Percentiles rank a stretch among this genome's conserved stretches.
Conservation (phyloP, 2,113 vertebrate genomes). For the Brevimyrus niger region DNA sequence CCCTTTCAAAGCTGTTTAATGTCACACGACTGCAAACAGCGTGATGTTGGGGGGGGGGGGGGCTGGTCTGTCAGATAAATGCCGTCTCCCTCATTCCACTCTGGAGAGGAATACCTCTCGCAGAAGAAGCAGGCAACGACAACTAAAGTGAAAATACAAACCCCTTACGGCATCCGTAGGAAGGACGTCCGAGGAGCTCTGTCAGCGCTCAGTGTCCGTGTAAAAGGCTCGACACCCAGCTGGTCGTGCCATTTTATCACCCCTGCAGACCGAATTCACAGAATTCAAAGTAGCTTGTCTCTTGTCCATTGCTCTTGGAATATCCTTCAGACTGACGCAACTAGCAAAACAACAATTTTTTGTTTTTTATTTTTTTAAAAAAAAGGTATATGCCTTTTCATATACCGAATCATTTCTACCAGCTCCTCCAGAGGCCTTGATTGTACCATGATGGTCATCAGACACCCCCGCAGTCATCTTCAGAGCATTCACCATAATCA, state of each 20-base stretch:
- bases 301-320: background rate
- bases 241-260: background rate
- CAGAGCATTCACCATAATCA: background rate
- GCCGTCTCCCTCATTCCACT: background rate
- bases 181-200: background rate
- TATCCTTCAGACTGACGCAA: background rate
- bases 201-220: background rate
- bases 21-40: background rate
- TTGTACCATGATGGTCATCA: background rate
- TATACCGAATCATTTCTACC: background rate
- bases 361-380: background rate
- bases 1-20: background rate
- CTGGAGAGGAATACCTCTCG: background rate
- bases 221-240: background rate
- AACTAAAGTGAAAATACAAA: background rate
- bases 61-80: background rate
- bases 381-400: background rate
- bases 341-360: background rate
- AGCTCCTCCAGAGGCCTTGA: background rate
- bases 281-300: constrained; percentile 22
- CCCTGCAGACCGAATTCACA: constrained; percentile 25
- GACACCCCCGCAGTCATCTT: background rate
- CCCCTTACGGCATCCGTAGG: background rate
- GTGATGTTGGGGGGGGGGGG: background rate
- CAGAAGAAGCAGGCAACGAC: background rate